Evolutionary conservation across 1,140 invertebrate genomes (phyloP).

Genomic region (Telenomus remus): DNA sequence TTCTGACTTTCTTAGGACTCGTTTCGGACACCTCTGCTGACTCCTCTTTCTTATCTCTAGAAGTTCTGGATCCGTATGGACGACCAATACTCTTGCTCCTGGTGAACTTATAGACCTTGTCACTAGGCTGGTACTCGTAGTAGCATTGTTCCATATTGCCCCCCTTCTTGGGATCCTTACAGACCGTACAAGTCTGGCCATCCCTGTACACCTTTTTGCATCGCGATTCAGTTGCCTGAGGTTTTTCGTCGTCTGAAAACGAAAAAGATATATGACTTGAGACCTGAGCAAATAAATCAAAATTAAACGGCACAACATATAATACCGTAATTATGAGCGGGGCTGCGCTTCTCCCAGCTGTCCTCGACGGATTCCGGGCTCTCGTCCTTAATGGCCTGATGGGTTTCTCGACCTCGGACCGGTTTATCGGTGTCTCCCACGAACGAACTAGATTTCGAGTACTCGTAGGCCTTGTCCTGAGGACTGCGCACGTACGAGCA

Average conservation of each 20-base stretch:
- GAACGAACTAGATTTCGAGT: constrained; percentile 64
- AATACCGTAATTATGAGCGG: constrained; percentile 23
- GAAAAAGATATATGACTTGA: not conserved
- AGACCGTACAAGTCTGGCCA: constrained; percentile 80
- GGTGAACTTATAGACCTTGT: constrained; percentile 81
- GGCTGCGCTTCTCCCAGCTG: constrained; percentile 12
- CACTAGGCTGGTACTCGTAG: constrained; percentile 81
- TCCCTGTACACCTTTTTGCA: constrained; percentile 78
- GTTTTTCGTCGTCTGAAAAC: not conserved
- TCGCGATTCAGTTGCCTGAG: not conserved
- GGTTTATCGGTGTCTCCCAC: constrained; percentile 35
- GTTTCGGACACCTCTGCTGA: constrained; percentile 36
- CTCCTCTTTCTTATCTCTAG: constrained; percentile 24
- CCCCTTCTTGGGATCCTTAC: constrained; percentile 81
- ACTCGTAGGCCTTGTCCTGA: constrained; percentile 80
- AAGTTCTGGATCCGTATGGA: constrained; percentile 32
- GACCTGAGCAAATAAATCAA: not conserved
- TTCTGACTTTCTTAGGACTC: constrained; percentile 18
- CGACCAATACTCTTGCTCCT: constrained; percentile 69
- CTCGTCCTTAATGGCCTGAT: constrained; percentile 34
- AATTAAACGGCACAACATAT: constrained; percentile 4
- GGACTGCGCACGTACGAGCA: constrained; percentile 82
- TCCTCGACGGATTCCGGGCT: constrained; percentile 17
- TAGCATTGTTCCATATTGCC: constrained; percentile 83
- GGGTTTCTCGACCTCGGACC: constrained; percentile 22